phyloP scores from a whole-genome alignment of 2,797 vertebrate genomes.

The Anomalospiza imberbis region DNA sequence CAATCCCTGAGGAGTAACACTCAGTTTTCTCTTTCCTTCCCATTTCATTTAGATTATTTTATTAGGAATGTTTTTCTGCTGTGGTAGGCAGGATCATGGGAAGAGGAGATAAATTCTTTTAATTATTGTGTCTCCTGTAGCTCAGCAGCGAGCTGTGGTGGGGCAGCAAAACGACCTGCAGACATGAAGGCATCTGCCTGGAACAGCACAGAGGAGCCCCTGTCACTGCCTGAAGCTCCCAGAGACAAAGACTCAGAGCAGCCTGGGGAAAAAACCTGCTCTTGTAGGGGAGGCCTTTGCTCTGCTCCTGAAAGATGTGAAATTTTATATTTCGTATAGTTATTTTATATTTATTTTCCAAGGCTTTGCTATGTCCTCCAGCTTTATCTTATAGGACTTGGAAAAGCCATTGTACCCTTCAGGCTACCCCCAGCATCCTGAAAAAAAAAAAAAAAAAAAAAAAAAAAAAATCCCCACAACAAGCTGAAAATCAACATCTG shows the following conservation, averaged over 20 bases:
- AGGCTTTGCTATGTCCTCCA: background rate
- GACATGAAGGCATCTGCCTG: background rate
- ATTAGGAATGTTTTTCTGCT: constrained; percentile 1
- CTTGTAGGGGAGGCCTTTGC: background rate
- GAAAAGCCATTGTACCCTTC: background rate
- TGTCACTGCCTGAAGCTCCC: background rate
- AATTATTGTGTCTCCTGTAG: constrained; percentile 5
- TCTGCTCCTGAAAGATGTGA: background rate
- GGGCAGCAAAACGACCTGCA: background rate
- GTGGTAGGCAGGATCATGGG: background rate
- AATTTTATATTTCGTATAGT: background rate
- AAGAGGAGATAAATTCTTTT: constrained; percentile 44
- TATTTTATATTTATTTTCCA: background rate
- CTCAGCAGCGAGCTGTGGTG: background rate
- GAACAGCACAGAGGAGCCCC: background rate
- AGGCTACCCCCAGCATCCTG: background rate
- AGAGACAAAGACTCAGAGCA: background rate
- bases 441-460: background rate
- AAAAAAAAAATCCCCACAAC: background rate
- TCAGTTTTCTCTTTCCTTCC: background rate
- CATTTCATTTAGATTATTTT: background rate
- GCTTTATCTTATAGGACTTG: background rate
- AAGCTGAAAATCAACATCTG: background rate
- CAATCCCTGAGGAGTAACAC: background rate
- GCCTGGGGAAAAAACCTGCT: background rate